Base-by-base conservation (phyloP, 2,113 vertebrate genomes). In the Madoqua kirkii region DNA sequence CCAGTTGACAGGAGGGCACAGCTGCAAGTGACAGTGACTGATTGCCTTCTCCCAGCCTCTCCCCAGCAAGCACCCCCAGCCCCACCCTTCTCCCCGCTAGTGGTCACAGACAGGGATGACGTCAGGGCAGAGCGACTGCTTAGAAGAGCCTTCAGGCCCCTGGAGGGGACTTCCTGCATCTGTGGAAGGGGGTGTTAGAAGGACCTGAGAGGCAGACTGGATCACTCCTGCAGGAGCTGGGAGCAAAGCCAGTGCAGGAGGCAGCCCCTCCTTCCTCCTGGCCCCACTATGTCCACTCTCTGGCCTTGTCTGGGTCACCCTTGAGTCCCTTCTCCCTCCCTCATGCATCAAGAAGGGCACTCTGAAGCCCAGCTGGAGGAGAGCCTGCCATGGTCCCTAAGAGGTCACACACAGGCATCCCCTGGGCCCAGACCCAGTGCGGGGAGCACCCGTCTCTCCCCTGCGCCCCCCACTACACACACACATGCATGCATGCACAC, bases 11-110 rank as follows among this genome's bases (percentile, higher is more conserved):
- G 99, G 98, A 97, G 99, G 98, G 98, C 99, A 99, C 99, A 99
- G 99, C 99, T 99, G 99, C 99, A 83, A 98, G 98, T 99, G 99
- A 99, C 99, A 99, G 98, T 99, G 99, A 99, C 99, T 99, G 99
- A 99, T 99, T 99, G 98, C 99, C 98, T 99, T 99, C 99, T 93
- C 97, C 98, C 98, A 98, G 98, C 98, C 97, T 98, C 98, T 98
- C 19, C 19, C 98, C 98, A 99, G 98, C 96, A 90, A 97, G 98
- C 60, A 31, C 98, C 98, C 97, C 98, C 95, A 93, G 97, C 98
- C 36, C 88, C 17, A 0, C 86, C 87, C 48, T 59, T 43, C 84
- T 98, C 98, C 98, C 87, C 36, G 83, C 85, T 97, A 97, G 98
- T 98, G 97, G 87, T 87, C 0, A 45, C 96, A 60, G 95, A 97